These are phyloP conservation scores for Cheilosia pagana DNA, from an alignment of 2,888 invertebrate species.

Conservation along the genomic window DNA sequence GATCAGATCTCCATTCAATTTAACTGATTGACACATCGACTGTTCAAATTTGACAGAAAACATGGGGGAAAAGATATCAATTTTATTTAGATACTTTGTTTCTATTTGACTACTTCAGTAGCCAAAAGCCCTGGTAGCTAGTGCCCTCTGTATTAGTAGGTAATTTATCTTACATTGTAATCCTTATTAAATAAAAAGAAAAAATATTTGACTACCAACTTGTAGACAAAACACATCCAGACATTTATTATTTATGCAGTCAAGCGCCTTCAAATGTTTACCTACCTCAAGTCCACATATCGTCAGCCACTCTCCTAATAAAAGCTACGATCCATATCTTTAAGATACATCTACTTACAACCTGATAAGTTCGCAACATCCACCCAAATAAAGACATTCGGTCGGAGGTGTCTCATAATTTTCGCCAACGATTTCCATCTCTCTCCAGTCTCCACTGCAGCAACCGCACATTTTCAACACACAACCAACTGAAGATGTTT, in stretches of 20 bases:
- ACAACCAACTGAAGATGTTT: slow-evolving; percentile 38
- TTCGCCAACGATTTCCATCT: slow-evolving; percentile 36
- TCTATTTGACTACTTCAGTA: too few relatives aligned
- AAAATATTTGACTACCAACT: too few relatives aligned
- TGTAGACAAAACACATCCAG: too few relatives aligned
- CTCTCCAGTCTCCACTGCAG: neutral
- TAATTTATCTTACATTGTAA: too few relatives aligned
- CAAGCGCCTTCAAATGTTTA: neutral
- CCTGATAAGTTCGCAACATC: slow-evolving; percentile 19
- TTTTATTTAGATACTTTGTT: too few relatives aligned
- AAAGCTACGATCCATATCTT: slow-evolving; percentile 28
- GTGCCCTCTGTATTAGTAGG: too few relatives aligned
- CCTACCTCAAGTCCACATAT: neutral
- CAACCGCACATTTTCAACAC: slow-evolving; percentile 13
- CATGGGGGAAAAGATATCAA: too few relatives aligned
- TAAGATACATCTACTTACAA: slow-evolving; percentile 8
- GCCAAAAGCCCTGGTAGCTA: too few relatives aligned
- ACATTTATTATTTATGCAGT: neutral
- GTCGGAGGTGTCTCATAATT: slow-evolving; percentile 52
- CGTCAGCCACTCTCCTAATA: slow-evolving; percentile 6
- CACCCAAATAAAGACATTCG: slow-evolving; percentile 10
- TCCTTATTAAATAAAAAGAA: too few relatives aligned
- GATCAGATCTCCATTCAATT: too few relatives aligned
- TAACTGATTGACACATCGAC: too few relatives aligned
- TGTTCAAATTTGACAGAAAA: too few relatives aligned